These are phyloP conservation scores for Conops quadrifasciatus DNA, from an alignment of 2,888 invertebrate species.

Conservation along the genomic window DNA sequence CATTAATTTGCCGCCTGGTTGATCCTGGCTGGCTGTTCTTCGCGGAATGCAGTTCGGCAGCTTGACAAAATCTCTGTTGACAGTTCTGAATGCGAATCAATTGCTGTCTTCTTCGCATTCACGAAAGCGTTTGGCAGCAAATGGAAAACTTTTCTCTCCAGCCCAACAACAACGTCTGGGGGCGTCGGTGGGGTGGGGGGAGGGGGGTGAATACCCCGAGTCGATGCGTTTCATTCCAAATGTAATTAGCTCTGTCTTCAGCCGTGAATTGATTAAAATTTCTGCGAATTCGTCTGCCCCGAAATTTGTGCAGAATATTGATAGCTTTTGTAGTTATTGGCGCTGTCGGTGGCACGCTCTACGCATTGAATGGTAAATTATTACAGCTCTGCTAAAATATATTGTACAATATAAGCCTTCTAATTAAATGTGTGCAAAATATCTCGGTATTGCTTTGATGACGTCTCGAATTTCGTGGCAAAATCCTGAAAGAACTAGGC, in stretches of 20 bases:
- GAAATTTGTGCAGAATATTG: conserved; percentile 28
- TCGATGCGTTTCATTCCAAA: conserved; percentile 4
- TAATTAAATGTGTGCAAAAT: no score
- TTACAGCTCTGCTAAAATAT: conserved; percentile 12
- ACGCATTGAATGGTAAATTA: conserved; percentile 2
- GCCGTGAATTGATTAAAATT: conserved; percentile 30
- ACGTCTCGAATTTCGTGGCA: no score
- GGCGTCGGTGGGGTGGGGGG: no score
- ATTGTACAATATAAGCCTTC: conserved; percentile 10
- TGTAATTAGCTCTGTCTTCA: conserved; percentile 33
- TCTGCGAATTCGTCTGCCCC: conserved; percentile 27
- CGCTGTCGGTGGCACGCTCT: neutral
- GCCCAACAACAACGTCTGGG: no score
- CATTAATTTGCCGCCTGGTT: conserved; percentile 10
- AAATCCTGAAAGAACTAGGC: no score
- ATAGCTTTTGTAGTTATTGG: conserved; percentile 15
- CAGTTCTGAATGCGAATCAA: conserved; percentile 26
- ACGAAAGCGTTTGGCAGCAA: conserved; percentile 17
- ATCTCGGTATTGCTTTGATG: no score
- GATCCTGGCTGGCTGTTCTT: neutral
- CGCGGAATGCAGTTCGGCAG: neutral
- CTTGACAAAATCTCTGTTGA: neutral
- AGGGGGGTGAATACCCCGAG: no score
- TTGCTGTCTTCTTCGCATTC: conserved; percentile 22
- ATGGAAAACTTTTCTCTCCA: conserved; percentile 31